Base-by-base conservation (phyloP, 2,888 invertebrate genomes). In the Timandra comae region DNA sequence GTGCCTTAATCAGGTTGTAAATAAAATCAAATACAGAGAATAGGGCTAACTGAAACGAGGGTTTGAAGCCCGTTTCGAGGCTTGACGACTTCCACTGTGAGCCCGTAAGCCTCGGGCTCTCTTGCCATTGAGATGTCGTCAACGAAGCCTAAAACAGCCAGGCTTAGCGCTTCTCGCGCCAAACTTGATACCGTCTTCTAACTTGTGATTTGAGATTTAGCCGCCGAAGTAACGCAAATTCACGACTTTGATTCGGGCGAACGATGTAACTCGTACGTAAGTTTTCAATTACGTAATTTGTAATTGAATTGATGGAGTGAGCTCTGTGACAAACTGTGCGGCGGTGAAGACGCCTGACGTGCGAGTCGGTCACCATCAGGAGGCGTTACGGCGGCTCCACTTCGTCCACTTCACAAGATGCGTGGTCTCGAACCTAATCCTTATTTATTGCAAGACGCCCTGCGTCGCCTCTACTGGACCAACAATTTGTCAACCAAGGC, bases 391-490 rank as follows among this genome's bases (percentile, higher is more conserved):
- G 54, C 51, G 56, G 53, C 60, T 63, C 61, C 58, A 56, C 58
- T 57, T 60, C 59, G 72, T 75, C 66, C 73, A 68, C 67, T 75
- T 66, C 64, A 49, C 78, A 74, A 77, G 77, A 78, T 74, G 63
- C 64, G 78, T 80, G 82, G 81, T 80, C 76, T 72, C 64, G 40
- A 53, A 37, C 61, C 48, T 85, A 85, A 86, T 86, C 86, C 85
- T 86, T 84, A 86, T 86, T 86, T 86, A 86, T 86, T 74, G 86
- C 77, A 81, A 82, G 81, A 82, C 70, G 81, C 67, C 66, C 52
- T 62, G 64, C 73, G 72, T 78, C 73, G 82, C 81, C 80, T 79
- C 73, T 63, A 58, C 57, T 66, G 66, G 65, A 70, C 81, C 74
- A 63, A 69, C 79, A 71, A 84, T 84, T 84, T 76, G 75, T 84